These are phyloP conservation scores for Pachycephus smyrnensis DNA, from an alignment of 2,888 invertebrate genomes.

Conservation along the genomic window DNA sequence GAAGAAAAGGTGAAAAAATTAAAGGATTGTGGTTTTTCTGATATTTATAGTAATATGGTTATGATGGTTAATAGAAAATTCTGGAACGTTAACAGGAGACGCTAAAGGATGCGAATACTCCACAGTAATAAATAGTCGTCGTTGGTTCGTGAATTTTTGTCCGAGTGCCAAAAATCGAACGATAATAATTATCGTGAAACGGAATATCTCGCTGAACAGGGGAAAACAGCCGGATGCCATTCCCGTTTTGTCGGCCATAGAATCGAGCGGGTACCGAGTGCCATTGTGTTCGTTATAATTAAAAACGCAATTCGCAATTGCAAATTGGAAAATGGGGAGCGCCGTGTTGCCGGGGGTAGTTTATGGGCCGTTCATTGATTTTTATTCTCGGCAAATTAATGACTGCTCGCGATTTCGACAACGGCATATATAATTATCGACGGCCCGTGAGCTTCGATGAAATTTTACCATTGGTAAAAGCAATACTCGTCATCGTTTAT, in stretches of 20 bases:
- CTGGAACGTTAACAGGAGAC: background rate
- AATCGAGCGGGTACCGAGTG: constrained; percentile 39
- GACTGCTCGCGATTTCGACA: constrained; percentile 62
- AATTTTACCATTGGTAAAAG: background rate
- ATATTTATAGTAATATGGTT: background rate
- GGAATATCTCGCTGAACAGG: constrained; percentile 55
- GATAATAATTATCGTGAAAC: constrained; percentile 65
- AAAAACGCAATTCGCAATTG: constrained; percentile 68
- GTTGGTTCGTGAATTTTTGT: constrained; percentile 15
- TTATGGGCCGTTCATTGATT: constrained; percentile 67
- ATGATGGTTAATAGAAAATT: background rate
- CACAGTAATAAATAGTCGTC: constrained; percentile 10
- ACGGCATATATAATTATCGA: constrained; percentile 54
- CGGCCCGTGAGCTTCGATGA: constrained; percentile 7
- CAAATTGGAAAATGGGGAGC: constrained; percentile 66
- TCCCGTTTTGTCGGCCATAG: constrained; percentile 2
- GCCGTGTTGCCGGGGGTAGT: constrained; percentile 51
- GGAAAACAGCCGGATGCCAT: constrained; percentile 10
- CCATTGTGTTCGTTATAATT: constrained; percentile 68
- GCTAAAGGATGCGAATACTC: constrained; percentile 11
- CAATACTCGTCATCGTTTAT: background rate
- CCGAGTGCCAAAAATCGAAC: constrained; percentile 49
- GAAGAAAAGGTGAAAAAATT: too few species aligned
- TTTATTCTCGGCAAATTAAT: constrained; percentile 65
- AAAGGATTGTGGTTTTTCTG: background rate